Conservation (phyloP, 2,888 invertebrate genomes). For the Scaeva pyrastri region DNA sequence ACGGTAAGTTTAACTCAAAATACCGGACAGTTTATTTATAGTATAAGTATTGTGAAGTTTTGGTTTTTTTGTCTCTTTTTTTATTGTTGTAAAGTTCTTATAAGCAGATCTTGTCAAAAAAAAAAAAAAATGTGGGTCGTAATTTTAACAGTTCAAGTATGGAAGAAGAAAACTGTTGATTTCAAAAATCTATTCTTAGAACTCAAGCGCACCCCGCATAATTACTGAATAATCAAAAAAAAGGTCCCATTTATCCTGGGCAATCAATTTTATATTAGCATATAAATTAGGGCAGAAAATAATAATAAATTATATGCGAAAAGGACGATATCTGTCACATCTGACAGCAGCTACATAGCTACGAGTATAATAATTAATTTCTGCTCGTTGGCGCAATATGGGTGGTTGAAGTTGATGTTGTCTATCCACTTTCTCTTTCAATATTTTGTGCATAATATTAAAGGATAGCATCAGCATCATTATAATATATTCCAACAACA, state of each 20-base stretch:
- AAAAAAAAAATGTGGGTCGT: neutral
- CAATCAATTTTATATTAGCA: constrained; percentile 29
- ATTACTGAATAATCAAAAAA: neutral
- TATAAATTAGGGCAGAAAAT: constrained; percentile 45
- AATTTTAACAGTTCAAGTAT: neutral
- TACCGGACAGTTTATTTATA: constrained; percentile 4
- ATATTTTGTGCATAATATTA: neutral
- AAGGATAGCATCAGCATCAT: neutral
- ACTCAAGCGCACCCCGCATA: neutral
- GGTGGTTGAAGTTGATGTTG: neutral
- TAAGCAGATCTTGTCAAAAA: neutral
- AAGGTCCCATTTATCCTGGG: constrained; percentile 12
- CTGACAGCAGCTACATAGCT: constrained; percentile 19
- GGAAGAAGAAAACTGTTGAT: constrained; percentile 12
- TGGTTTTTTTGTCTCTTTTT: too few species aligned
- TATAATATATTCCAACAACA: constrained; percentile 11
- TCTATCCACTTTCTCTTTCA: neutral
- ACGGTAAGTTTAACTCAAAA: neutral
- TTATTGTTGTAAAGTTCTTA: neutral
- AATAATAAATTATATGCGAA: constrained; percentile 33
- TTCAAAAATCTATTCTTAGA: neutral
- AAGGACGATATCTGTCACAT: constrained; percentile 34
- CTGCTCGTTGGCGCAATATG: constrained; percentile 1
- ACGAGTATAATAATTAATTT: constrained; percentile 57
- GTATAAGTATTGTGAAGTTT: neutral